Evolutionary conservation across 1,140 invertebrate species (phyloP), one percentile per base, ranked within the genome.

Genomic region (Euschistus heros): DNA sequence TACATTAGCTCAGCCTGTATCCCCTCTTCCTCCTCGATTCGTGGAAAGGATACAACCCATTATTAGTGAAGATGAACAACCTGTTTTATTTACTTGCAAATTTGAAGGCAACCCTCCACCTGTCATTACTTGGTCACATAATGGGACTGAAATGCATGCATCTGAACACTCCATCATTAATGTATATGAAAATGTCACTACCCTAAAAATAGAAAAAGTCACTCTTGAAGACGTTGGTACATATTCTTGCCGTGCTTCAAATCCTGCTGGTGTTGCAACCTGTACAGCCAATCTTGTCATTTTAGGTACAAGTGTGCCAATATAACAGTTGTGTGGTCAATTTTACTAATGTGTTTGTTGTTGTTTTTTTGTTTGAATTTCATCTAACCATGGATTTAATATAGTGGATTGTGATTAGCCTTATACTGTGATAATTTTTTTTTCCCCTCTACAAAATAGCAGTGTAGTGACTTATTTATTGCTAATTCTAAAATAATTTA

Each of bases 181-280:
- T 55, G 73, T 81, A 37, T 73, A 78, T 44, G 80, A 85, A 70
- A 80, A 82, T 62, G 80, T 81, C n/a, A 81, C 83, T 13, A 80
- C 79, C 14, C 76, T 92, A 59, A 82, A 84, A 70, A 85, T 92
- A 66, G 73, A 75, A 20, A 78, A 82, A 55, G 80, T 86, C 1
- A 78, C 80, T 50, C 78, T 82, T 52, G 80, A 85, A 69, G 87
- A 92, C 76, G 81, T 83, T 66, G 91, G 87, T 26, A 82, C 88
- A 67, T 91, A 92, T 76, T 85, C 86, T 13, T 90, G 87, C 73
- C 83, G 82, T 73, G 88, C 88, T 8, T 81, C 82, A 27, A 93
- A 92, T 76, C 74, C 80, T 15, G 84, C 84, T 67, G 90, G 90
- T 42, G 84, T 87, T 66, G 86, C 85, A n/a, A 86, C 85, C 22